phyloP scores from a whole-genome alignment of 2,797 vertebrate species.

The Epinephelus awoara region DNA sequence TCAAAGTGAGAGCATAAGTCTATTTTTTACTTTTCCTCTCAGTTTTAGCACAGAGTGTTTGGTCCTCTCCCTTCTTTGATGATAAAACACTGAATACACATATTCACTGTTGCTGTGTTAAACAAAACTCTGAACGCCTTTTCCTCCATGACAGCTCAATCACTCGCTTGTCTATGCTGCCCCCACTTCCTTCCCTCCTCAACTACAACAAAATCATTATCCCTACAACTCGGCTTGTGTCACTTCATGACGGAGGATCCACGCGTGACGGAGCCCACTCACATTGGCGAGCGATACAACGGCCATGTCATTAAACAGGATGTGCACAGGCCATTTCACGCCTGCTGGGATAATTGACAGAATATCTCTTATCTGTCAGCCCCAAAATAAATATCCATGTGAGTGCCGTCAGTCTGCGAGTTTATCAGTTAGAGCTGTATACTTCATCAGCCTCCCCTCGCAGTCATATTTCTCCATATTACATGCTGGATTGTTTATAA shows the following conservation, averaged over 20 bases:
- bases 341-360: slow-evolving; percentile 75
- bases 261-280: slow-evolving; percentile 49
- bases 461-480: slow-evolving; percentile 55
- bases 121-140: not conserved
- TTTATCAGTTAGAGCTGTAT: slow-evolving; percentile 64
- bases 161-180: not conserved
- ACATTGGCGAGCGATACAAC: not conserved
- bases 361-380: slow-evolving; percentile 71
- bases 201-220: slow-evolving; percentile 35
- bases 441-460: slow-evolving; percentile 55
- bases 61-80: too few relatives aligned
- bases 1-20: too few relatives aligned
- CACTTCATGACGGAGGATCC: slow-evolving; percentile 41
- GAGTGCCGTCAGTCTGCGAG: slow-evolving; percentile 55
- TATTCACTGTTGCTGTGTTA: not conserved
- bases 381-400: slow-evolving; percentile 68
- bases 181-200: not conserved
- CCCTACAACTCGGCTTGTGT: slow-evolving; percentile 44
- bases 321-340: slow-evolving; percentile 72
- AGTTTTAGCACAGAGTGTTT: too few relatives aligned
- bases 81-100: not conserved
- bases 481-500: slow-evolving; percentile 51
- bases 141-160: slow-evolving; percentile 30
- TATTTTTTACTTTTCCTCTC: too few relatives aligned
- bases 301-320: slow-evolving; percentile 72